Conservation (phyloP, 2,888 invertebrate genomes). For the Drosophila paucipuncta region DNA sequence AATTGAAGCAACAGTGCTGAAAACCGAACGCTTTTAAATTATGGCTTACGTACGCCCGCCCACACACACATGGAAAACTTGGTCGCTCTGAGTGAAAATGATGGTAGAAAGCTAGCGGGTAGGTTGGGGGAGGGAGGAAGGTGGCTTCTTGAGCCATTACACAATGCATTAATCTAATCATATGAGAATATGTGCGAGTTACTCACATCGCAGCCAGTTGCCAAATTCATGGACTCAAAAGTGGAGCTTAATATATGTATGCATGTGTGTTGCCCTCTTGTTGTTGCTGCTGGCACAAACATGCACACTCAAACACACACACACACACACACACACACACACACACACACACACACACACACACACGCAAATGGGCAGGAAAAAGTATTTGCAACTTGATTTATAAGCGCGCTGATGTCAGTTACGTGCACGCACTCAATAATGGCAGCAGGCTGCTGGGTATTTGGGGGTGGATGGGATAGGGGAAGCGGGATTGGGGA, state of each 20-base stretch:
- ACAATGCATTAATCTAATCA: conserved; percentile 78
- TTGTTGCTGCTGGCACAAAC: conserved; percentile 12
- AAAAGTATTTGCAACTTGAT: conserved; percentile 74
- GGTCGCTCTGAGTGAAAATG: conserved; percentile 7
- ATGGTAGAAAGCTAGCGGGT: not conserved
- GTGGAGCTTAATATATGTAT: conserved; percentile 32
- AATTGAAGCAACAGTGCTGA: conserved; percentile 12
- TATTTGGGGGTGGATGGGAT: not conserved
- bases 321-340: conserved; percentile 11
- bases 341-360: conserved; percentile 11
- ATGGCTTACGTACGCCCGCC: conserved; percentile 45
- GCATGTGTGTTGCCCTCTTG: conserved; percentile 17
- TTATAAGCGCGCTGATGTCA: conserved; percentile 78
- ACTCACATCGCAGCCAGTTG: conserved; percentile 17
- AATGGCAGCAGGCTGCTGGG: conserved; percentile 48
- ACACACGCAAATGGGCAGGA: conserved; percentile 32
- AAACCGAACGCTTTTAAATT: conserved; percentile 41
- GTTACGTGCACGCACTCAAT: conserved; percentile 79
- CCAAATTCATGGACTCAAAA: conserved; percentile 67
- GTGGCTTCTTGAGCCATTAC: conserved; percentile 64
- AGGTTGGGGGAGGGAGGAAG: not conserved
- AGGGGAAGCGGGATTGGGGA: not conserved
- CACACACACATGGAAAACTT: conserved; percentile 24
- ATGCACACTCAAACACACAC: not conserved
- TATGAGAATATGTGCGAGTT: conserved; percentile 57